phyloP scores from a whole-genome alignment of 1,140 invertebrate genomes.

The Tetramorium parvispinum region DNA sequence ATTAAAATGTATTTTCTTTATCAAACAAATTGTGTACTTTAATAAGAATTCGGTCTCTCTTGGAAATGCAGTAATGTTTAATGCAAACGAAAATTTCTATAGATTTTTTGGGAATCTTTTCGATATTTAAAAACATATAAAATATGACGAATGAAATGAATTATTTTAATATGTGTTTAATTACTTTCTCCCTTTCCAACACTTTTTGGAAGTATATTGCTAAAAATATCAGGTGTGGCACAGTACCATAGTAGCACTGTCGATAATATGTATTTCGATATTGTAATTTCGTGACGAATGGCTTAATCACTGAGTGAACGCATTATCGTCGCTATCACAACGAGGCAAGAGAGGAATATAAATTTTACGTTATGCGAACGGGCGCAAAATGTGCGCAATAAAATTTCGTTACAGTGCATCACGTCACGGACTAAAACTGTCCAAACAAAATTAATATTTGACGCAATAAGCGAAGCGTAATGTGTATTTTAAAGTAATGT shows the following conservation, averaged over 20 bases:
- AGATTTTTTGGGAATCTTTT: background rate
- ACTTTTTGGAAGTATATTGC: background rate
- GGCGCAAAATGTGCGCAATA: slow-evolving; percentile 42
- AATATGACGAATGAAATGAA: background rate
- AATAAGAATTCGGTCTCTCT: background rate
- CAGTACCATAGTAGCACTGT: background rate
- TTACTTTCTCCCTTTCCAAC: background rate
- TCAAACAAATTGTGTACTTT: background rate
- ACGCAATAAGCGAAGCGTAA: slow-evolving; percentile 54
- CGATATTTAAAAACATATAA: background rate
- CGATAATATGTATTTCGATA: slow-evolving; percentile 39
- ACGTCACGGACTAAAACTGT: slow-evolving; percentile 51
- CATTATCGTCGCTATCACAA: slow-evolving; percentile 54
- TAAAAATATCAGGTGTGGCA: background rate
- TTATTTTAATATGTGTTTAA: background rate
- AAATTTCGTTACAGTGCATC: slow-evolving; percentile 55
- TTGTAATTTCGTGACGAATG: slow-evolving; percentile 45
- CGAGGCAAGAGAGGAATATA: slow-evolving; percentile 17
- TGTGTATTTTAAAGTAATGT: slow-evolving; percentile 54
- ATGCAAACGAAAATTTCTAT: background rate
- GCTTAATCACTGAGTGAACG: slow-evolving; percentile 53
- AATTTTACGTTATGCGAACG: slow-evolving; percentile 39
- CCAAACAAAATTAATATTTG: slow-evolving; percentile 59
- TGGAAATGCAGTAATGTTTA: background rate
- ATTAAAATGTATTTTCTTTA: background rate